Conservation (phyloP, 1,140 invertebrate genomes). For the Rhyacophila brunnea region DNA sequence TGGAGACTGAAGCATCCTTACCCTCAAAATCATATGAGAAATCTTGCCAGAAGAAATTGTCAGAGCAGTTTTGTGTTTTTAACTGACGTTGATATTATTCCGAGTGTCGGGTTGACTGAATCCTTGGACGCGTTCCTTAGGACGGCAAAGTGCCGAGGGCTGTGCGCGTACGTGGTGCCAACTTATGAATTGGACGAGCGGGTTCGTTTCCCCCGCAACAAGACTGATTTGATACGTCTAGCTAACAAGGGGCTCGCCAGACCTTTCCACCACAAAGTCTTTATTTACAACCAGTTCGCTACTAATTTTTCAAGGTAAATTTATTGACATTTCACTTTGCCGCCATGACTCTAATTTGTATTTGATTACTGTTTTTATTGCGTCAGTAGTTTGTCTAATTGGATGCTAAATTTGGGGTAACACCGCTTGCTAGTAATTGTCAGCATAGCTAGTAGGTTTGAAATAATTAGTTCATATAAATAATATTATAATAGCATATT, state of each 20-base stretch:
- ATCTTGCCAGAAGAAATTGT: slow-evolving; percentile 81
- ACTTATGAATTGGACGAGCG: slow-evolving; percentile 84
- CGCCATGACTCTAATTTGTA: too few species aligned
- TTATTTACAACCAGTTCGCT: slow-evolving; percentile 88
- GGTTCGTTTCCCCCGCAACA: slow-evolving; percentile 75
- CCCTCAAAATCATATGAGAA: slow-evolving; percentile 84
- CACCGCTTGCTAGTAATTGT: too few species aligned
- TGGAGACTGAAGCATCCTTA: slow-evolving; percentile 75
- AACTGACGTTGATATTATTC: slow-evolving; percentile 84
- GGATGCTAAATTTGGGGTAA: too few species aligned
- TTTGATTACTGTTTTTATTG: too few species aligned
- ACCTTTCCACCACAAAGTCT: slow-evolving; percentile 91
- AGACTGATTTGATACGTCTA: slow-evolving; percentile 72
- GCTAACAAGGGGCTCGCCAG: slow-evolving; percentile 75
- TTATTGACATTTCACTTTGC: too few species aligned
- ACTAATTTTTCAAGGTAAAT: slow-evolving; percentile 88
- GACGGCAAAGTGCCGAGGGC: slow-evolving; percentile 52
- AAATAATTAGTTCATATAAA: too few species aligned
- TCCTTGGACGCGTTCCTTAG: slow-evolving; percentile 69
- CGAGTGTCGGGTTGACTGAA: slow-evolving; percentile 65
- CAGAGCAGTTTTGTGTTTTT: slow-evolving; percentile 77
- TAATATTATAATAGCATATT: too few species aligned
- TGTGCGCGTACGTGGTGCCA: slow-evolving; percentile 88
- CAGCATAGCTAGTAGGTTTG: too few species aligned
- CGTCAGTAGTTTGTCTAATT: too few species aligned